These are phyloP conservation scores for Amblyopsis hoosieri DNA, from an alignment of 2,797 vertebrate species.

Conservation along the genomic window DNA sequence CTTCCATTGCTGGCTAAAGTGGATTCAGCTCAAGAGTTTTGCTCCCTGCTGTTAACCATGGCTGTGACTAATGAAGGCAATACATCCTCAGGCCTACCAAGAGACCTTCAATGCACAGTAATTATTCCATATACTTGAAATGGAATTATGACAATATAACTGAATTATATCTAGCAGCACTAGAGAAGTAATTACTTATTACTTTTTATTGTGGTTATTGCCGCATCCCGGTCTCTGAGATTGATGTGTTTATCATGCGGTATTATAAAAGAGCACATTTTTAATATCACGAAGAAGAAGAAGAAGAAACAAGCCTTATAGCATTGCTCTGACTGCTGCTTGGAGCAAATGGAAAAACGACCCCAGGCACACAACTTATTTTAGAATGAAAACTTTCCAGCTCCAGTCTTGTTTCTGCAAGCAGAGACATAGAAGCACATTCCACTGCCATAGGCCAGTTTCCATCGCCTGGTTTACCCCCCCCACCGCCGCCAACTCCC, in stretches of 20 bases:
- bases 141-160: neutral
- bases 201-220: too few species aligned
- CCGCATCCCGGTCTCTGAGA: too few species aligned
- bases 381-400: slow-evolving; percentile 6
- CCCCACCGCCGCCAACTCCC: slow-evolving; percentile 2
- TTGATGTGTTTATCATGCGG: too few species aligned
- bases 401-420: slow-evolving; percentile 27
- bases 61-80: too few species aligned
- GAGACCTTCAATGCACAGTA: too few species aligned
- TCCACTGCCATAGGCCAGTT: slow-evolving; percentile 57
- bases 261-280: too few species aligned
- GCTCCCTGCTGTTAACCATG: too few species aligned
- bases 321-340: neutral
- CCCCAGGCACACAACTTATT: slow-evolving; percentile 9
- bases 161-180: neutral
- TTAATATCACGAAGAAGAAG: too few species aligned
- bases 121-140: neutral
- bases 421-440: slow-evolving; percentile 25
- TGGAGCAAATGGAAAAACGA: slow-evolving; percentile 37
- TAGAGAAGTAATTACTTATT: too few species aligned
- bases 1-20: too few species aligned
- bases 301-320: neutral
- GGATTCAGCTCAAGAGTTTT: too few species aligned
- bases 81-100: too few species aligned
- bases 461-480: slow-evolving; percentile 53